These are phyloP conservation scores for Bubalus kerabau DNA, from an alignment of 2,113 vertebrate genomes.

Conservation along the genomic window DNA sequence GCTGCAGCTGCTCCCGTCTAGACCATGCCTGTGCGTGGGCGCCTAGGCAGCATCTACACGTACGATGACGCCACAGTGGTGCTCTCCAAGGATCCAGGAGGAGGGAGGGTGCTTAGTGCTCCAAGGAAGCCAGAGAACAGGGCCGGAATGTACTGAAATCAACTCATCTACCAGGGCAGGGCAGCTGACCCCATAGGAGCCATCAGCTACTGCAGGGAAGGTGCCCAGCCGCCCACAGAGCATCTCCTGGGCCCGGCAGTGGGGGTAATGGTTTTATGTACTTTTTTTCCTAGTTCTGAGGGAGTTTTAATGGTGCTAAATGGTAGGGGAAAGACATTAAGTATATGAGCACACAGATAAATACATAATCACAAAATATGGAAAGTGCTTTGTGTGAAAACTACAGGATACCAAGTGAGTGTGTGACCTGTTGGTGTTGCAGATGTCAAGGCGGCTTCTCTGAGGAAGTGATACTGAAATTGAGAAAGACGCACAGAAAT, in stretches of 20 bases:
- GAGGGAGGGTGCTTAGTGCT: not conserved
- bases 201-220: not conserved
- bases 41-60: not conserved
- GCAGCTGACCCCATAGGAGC: not conserved
- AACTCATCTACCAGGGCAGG: not conserved
- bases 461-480: not conserved
- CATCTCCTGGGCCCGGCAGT: not conserved
- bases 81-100: conserved; percentile 32
- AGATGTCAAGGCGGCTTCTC: not conserved
- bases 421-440: not conserved
- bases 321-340: not conserved
- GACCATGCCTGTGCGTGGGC: conserved; percentile 4
- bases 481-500: not conserved
- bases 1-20: conserved; percentile 49
- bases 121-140: not conserved
- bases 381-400: not conserved
- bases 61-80: not conserved
- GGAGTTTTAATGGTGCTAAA: too few relatives aligned
- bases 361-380: not conserved
- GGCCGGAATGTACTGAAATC: not conserved
- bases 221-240: not conserved
- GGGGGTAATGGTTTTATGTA: not conserved
- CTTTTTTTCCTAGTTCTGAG: not conserved
- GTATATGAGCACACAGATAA: not conserved
- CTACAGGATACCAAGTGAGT: not conserved